Evolutionary conservation across 2,888 invertebrate species (phyloP), one percentile per base, ranked within the genome.

Genomic region (Eupeodes latifasciatus): DNA sequence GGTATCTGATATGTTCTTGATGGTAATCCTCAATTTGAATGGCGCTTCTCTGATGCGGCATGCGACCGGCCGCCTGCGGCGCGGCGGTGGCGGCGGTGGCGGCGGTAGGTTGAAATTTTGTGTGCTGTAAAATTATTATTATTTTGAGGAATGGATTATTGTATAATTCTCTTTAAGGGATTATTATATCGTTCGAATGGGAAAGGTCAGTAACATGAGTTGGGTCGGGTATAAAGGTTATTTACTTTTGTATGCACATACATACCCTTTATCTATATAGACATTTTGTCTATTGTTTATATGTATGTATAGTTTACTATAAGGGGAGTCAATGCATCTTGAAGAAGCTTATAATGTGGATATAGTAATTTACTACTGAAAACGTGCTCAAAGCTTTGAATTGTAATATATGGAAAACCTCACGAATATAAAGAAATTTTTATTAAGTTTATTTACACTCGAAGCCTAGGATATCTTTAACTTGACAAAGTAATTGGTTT

Each of bases 151-250:
- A 55, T 55, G 36, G 7, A 55, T 55, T 44, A 16, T 57, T 10
- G 36, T n/a, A 5, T 40, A 40, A 40, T n/a, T 59, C 34, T 47
- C n/a, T 72, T 57, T 59, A 12, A 55, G n/a, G 57, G 59, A 72
- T 47, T 57, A 57, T 72, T 34, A 36, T 27, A 66, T 47, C 4
- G 9, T 55, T 55, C 9, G 6, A 47, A 72, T 72, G 47, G 59
- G 72, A 47, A 59, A 72, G 72, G 72, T 72, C 72, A 72, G 72
- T 59, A 72, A 72, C 72, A 72, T 72, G 72, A 16, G 55, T 36
- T 1, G 55, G 47, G 44, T 7, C 44, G 40, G 1, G 16, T 44
- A 47, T 9, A 47, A n/a, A 72, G 59, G 72, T 72, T 72, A 72
- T 59, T 72, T 72, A 72, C 72, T 72, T 72, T 9, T 11, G 2